Conservation (phyloP, 2,113 vertebrate species). For the Ammodytes marinus region DNA sequence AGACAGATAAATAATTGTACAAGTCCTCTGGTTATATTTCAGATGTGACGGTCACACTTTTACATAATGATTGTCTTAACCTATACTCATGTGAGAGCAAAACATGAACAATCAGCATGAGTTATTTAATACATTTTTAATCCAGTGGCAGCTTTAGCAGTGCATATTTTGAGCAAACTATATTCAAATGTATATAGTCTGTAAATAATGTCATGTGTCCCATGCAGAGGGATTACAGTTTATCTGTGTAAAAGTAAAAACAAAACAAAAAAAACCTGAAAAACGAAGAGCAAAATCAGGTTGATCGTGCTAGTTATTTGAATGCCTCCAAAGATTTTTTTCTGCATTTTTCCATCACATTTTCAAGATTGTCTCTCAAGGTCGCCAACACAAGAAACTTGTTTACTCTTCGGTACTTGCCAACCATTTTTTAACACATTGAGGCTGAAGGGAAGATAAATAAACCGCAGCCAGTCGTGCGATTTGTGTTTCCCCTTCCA, state of each 20-base stretch:
- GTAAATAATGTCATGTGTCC: background rate
- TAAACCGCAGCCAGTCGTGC: slow-evolving; percentile 72
- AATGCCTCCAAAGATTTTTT: background rate
- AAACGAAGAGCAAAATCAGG: background rate
- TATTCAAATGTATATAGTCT: background rate
- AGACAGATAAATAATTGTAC: background rate
- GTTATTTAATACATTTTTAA: background rate
- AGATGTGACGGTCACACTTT: background rate
- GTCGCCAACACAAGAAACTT: slow-evolving; percentile 46
- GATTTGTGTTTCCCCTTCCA: slow-evolving; percentile 68
- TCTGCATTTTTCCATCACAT: slow-evolving; percentile 15
- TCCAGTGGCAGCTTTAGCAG: background rate
- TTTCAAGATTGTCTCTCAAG: slow-evolving; percentile 38
- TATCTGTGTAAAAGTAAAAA: background rate
- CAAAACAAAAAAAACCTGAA: background rate
- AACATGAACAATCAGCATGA: background rate
- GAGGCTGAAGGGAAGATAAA: slow-evolving; percentile 63
- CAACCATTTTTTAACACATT: slow-evolving; percentile 49
- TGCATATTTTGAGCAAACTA: background rate
- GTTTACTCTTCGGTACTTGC: slow-evolving; percentile 24
- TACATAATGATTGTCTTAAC: background rate
- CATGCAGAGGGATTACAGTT: too few species aligned
- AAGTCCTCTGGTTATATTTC: background rate
- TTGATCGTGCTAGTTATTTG: background rate
- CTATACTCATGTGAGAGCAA: background rate